Base-by-base conservation (phyloP, 2,797 vertebrate species). In the Sebastes diaconus region DNA sequence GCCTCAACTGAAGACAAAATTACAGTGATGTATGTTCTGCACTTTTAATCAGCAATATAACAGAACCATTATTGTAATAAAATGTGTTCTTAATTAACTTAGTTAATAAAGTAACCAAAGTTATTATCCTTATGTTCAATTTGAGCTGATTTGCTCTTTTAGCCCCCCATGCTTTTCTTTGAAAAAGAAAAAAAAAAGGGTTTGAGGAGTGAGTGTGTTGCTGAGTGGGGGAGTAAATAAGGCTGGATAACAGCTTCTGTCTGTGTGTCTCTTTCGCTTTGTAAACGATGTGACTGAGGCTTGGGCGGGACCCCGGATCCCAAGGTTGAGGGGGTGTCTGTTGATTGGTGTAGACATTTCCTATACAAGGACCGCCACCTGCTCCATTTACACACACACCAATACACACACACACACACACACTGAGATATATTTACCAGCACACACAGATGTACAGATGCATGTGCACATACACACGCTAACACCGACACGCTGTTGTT, bases 271-370 rank as follows among this genome's bases (percentile, higher is more conserved):
- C 92, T 93, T 94, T 90, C 77, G 88, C 88, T 95, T 94, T 93
- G 73, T 75, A 84, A 80, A 73, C 75, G 50, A 79, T 85, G 88
- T 92, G 92, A 94, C 84, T 85, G 88, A 93, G 81, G 89, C 81
- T 80, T 88, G 87, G 90, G 84, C 85, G 85, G 90, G 89, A 93
- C 93, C 89, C 80, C 36, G 66, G 84, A 88, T 89, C 90, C 90
- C 93, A 95, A 95, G 94, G 95, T 95, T 95, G 95, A 95, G 90
- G 90, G 84, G 92, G 81, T 87, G 90, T 88, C 85, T 81, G 84
- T 78, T 95, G 95, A 96, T 96, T 95, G 93, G 89, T 89, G 88
- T 93, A 89, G 95, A 95, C 95, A 68, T 94, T 94, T 94, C 90
- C 90, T 92, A 89, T 92, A 93, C 88, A 85, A 84, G 90, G 84